A percentile compares a stretch with the other conserved stretches of the same genome.
Conservation (phyloP, 2,113 vertebrate genomes). For the Thamnophis sirtalis region DNA sequence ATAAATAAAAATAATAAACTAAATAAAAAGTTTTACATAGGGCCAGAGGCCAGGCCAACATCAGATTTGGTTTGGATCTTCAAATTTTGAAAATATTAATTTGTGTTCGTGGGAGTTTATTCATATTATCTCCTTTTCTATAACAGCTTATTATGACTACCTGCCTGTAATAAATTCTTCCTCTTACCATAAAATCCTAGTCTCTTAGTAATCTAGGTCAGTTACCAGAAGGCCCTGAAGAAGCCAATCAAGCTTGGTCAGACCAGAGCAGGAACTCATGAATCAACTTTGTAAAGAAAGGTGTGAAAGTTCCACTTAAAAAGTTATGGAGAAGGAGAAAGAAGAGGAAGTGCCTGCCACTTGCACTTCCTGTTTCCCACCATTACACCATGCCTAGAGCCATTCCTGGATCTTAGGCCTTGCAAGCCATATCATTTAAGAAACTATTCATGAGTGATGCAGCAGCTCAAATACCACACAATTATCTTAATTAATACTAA, state of each 20-base stretch:
- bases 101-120: neutral
- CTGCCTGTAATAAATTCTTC: neutral
- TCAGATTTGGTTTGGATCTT: neutral
- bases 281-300: neutral
- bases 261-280: neutral
- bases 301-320: neutral
- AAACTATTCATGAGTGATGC: neutral
- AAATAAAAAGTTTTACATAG: neutral
- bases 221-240: neutral
- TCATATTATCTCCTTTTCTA: neutral
- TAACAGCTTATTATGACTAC: neutral
- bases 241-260: neutral
- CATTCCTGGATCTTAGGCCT: neutral
- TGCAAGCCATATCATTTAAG: neutral
- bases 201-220: neutral
- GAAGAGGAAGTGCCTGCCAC: neutral
- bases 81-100: neutral
- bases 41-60: neutral
- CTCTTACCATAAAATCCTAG: neutral
- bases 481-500: constrained; percentile 11
- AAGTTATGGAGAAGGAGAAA: neutral
- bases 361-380: neutral
- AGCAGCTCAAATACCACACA: neutral
- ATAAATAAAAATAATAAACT: too few species aligned
- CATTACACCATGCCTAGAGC: constrained; percentile 4